Evolutionary conservation across 2,113 vertebrate species (phyloP), one percentile per base, ranked within the genome.

Genomic region (Atherinomorus stipes): DNA sequence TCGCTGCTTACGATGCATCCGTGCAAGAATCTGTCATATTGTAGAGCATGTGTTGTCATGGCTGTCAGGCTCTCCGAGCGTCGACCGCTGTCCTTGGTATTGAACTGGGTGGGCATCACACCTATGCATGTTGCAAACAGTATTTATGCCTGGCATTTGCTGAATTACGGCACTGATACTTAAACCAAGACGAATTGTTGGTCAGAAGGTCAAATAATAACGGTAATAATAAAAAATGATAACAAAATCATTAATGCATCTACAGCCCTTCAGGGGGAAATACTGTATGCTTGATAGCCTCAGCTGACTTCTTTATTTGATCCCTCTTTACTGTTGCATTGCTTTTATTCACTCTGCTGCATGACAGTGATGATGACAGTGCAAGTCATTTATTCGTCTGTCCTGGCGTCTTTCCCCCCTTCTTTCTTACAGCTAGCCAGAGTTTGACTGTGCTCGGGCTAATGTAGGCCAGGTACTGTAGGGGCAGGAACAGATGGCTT

Each of bases 61-160:
- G 90, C 89, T 90, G 85, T 83, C 85, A 88, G 84, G 72, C 80
- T 54, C 59, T 68, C 51, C 74, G 80, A 11, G 84, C 84, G 79
- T 81, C 89, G 85, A 70, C 88, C 89, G 91, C 91, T 92, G 90
- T 93, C 92, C 92, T 92, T 91, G 92, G 92, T 90, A 40, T 90
- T 90, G 90, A 91, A 91, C 78, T 68, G 84, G 85, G 85, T 83
- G 89, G 83, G 80, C 83, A 88, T 78, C 74, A 18, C 79, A 78
- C 74, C 63, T 53, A n/a, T 58, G 58, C 80, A 53, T n/a, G 66
- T 11, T 54, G 73, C 73, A 66, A 40, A 61, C 21, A 40, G 7
- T 31, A 8, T 23, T 10, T 1, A 78, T 74, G 38, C 28, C 23
- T 1, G 4, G 9, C 28, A 50, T 37, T 15, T 19, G 1, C 19